Evolutionary conservation across 2,113 vertebrate species (phyloP), one percentile per base, ranked within the genome.

Genomic region (Nanger granti): DNA sequence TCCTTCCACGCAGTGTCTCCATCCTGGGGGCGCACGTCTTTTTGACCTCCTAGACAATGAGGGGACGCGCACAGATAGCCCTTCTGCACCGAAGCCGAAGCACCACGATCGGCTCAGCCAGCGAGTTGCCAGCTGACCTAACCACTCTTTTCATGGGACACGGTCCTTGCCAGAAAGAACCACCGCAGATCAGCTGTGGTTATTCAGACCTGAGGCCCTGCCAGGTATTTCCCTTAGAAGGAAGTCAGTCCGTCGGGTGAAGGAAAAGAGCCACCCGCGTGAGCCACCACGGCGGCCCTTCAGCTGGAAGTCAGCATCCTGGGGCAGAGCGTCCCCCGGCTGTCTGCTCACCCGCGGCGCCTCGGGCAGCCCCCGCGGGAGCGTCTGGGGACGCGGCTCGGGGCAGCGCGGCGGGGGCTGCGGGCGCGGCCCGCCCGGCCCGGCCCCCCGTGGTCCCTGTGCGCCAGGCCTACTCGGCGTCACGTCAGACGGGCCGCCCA

Each of bases 291-390:
- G 31, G 20, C 26, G n/a, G 34, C 29, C 28, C 47, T n/a, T 28
- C 24, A n/a, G 29, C 87, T 83, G 79, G 44, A 26, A 49, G 14
- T 10, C 5, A 12, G 41, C 9, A 2, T 24, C 59, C 28, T 22
- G 41, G 59, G 49, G 15, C 24, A 4, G 2, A 4, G 54, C 0
- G 4, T 22, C 10, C 29, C 6, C 2, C 1, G 14, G 10, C 5
- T 31, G 57, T 64, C 44, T 60, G 22, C 6, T 14, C n/a, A 26
- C 86, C 24, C 4, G 3, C 4, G 14, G 10, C 29, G 5, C 47
- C 9, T 4, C 1, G 9, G 66, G 86, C 11, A 34, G 49, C 17
- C 14, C 73, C 64, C 1, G 4, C 1, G 15, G 76, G 80, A 7
- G 57, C 26, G 12, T 31, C 8, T 4, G 7, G 5, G 17, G 52